A percentile compares a stretch with the other conserved stretches of the same genome.
phyloP scores from a whole-genome alignment of 2,113 vertebrate species.

The Mus pahari region DNA sequence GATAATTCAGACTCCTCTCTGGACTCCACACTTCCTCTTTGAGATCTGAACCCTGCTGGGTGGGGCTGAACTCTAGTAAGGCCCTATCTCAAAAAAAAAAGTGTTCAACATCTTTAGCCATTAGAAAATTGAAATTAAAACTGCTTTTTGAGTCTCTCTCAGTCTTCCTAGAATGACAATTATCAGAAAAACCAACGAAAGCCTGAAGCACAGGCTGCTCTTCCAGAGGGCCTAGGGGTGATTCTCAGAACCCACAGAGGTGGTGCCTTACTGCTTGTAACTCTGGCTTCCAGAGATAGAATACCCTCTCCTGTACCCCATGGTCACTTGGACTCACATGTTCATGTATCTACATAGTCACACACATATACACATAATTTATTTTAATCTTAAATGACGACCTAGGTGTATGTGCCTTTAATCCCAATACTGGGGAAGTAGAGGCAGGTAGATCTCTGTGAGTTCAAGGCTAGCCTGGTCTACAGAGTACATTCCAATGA shows the following conservation, averaged over 20 bases:
- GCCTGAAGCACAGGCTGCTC: background rate
- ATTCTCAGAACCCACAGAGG: background rate
- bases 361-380: background rate
- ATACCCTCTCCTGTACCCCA: background rate
- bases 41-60: too few species aligned
- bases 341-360: background rate
- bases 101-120: too few species aligned
- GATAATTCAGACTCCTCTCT: background rate
- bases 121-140: too few species aligned
- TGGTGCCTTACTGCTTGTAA: background rate
- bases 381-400: background rate
- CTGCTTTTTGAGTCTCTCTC: too few species aligned
- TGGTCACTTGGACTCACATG: background rate
- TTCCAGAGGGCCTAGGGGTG: background rate
- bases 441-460: background rate
- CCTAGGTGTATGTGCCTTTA: background rate
- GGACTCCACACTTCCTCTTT: background rate
- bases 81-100: too few species aligned
- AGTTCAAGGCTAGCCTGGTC: background rate
- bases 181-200: background rate
- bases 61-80: too few species aligned
- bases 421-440: background rate
- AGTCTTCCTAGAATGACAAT: too few species aligned
- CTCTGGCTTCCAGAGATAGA: background rate
- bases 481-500: background rate